phyloP scores from a whole-genome alignment of 2,113 vertebrate species.

The Xenotilapia leptura region DNA sequence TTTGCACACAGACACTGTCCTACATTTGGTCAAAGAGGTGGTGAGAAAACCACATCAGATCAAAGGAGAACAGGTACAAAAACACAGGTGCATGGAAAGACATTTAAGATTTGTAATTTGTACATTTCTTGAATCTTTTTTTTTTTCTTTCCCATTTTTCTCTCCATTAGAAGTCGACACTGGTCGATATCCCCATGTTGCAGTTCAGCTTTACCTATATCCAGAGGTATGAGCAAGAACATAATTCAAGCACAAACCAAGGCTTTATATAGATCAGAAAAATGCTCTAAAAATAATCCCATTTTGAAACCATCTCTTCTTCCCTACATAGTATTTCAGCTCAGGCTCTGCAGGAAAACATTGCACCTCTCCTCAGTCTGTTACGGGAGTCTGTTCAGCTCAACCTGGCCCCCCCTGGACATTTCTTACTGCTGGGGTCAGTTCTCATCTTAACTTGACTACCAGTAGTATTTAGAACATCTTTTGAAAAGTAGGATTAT shows the following conservation, averaged over 20 bases:
- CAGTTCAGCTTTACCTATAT: constrained; percentile 87
- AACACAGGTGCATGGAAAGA: background rate
- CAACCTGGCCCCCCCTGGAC: constrained; percentile 87
- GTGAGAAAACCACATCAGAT: constrained; percentile 91
- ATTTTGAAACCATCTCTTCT: background rate
- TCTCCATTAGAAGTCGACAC: constrained; percentile 74
- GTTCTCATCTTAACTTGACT: background rate
- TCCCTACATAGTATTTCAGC: constrained; percentile 71
- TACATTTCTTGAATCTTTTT: background rate
- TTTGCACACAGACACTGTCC: constrained; percentile 77
- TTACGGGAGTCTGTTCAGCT: constrained; percentile 89
- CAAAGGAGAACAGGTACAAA: constrained; percentile 84
- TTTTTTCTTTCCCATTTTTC: background rate
- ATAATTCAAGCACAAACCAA: background rate
- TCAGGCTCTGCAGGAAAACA: constrained; percentile 82
- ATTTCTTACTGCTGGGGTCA: constrained; percentile 93
- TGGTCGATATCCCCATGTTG: constrained; percentile 87
- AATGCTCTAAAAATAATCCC: background rate
- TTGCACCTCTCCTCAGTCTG: constrained; percentile 79
- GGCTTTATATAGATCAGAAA: background rate
- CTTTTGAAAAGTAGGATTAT: background rate
- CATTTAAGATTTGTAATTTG: background rate
- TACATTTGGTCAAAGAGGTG: constrained; percentile 91
- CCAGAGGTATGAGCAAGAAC: constrained; percentile 75
- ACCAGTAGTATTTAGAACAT: background rate